A percentile compares a stretch with the other conserved stretches of the same genome.
Conservation (phyloP, 2,888 invertebrate genomes). For the Stratiomys singularior region DNA sequence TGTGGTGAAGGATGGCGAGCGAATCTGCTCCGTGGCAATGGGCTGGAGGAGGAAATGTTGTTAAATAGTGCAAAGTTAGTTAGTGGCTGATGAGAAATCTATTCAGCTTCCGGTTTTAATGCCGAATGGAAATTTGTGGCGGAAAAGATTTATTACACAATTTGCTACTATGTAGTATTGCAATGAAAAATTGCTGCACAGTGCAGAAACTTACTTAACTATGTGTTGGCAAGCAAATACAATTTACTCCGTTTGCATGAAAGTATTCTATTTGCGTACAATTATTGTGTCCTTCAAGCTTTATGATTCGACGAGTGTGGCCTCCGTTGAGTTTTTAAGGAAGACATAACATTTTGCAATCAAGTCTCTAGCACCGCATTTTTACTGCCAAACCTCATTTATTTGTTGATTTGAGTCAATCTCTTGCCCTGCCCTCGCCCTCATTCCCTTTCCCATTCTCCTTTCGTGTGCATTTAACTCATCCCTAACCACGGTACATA, state of each 20-base stretch:
- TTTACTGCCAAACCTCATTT: background rate
- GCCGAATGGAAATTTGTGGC: background rate
- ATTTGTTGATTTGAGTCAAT: background rate
- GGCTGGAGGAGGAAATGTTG: slow-evolving; percentile 10
- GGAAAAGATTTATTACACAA: background rate
- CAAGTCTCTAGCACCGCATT: too few relatives aligned
- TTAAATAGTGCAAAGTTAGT: slow-evolving; percentile 10
- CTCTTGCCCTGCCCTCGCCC: background rate
- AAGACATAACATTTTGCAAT: too few relatives aligned
- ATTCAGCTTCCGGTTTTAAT: background rate
- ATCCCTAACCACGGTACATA: slow-evolving; percentile 14
- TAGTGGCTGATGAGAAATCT: background rate
- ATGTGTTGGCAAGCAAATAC: too few relatives aligned
- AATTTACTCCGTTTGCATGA: too few relatives aligned
- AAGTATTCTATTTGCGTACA: too few relatives aligned
- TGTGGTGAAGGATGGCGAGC: background rate
- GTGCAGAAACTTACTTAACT: too few relatives aligned
- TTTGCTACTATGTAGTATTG: too few relatives aligned
- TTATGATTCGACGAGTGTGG: too few relatives aligned
- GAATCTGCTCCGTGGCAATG: background rate
- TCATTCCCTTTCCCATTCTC: background rate
- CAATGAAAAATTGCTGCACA: too few relatives aligned
- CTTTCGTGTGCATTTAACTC: background rate
- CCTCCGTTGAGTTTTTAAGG: too few relatives aligned
- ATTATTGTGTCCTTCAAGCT: too few relatives aligned